phyloP scores from a whole-genome alignment of 2,113 vertebrate genomes.

The Cricetomys ansorgei region DNA sequence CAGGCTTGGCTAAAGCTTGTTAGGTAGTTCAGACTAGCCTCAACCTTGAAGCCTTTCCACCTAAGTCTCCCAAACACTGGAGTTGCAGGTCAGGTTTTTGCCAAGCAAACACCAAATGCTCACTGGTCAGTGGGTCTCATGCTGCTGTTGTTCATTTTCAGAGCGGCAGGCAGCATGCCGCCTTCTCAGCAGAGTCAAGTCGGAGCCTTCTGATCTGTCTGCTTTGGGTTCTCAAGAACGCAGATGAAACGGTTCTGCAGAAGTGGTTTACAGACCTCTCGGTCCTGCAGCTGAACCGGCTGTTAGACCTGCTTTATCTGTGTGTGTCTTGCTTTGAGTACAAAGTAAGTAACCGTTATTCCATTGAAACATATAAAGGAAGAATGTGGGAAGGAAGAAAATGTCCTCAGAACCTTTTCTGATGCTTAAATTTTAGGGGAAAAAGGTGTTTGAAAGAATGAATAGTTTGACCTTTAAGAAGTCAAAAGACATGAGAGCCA shows the following conservation, averaged over 20 bases:
- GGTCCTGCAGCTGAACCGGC: conserved; percentile 96
- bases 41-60: background rate
- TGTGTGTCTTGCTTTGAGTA: conserved; percentile 99
- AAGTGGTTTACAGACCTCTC: conserved; percentile 99
- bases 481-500: conserved; percentile 99
- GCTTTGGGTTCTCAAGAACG: conserved; percentile 98
- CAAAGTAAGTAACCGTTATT: conserved; percentile 89
- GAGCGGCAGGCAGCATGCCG: conserved; percentile 94
- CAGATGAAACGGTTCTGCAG: conserved; percentile 95
- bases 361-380: background rate
- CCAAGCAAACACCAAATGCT: background rate
- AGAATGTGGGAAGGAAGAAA: background rate
- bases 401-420: conserved; percentile 58
- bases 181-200: conserved; percentile 97
- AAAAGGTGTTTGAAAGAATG: conserved; percentile 99
- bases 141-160: conserved; percentile 80
- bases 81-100: background rate
- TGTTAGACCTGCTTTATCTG: conserved; percentile 97
- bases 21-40: background rate
- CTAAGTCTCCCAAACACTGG: background rate
- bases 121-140: background rate
- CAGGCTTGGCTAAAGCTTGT: background rate
- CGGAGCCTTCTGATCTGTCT: conserved; percentile 98
- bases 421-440: conserved; percentile 90
- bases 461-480: conserved; percentile 99